phyloP scores from a whole-genome alignment of 2,797 vertebrate genomes.

The Acanthornis magna region DNA sequence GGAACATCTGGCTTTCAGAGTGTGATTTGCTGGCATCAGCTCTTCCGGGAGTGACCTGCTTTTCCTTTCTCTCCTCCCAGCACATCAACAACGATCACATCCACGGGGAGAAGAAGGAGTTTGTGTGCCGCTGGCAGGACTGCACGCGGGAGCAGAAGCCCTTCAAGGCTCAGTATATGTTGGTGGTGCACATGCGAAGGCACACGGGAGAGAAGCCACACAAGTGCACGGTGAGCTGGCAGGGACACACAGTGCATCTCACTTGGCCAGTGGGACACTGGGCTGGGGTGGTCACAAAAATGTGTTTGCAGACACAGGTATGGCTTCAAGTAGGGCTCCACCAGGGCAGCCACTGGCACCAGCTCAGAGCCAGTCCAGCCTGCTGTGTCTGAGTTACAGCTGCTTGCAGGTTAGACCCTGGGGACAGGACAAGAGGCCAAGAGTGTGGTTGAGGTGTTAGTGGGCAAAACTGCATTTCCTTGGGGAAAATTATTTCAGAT shows the following conservation, averaged over 20 bases:
- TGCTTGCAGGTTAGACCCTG: background rate
- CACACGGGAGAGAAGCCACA: slow-evolving; percentile 98
- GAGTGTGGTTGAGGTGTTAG: background rate
- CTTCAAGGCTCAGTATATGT: slow-evolving; percentile 99
- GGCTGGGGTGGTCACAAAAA: background rate
- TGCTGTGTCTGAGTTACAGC: background rate
- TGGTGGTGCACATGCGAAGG: slow-evolving; percentile 97
- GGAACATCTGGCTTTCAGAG: background rate
- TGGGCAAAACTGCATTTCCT: background rate
- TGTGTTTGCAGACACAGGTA: background rate
- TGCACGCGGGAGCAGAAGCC: slow-evolving; percentile 97
- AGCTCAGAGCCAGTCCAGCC: background rate
- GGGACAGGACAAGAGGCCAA: background rate
- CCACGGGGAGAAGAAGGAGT: slow-evolving; percentile 98
- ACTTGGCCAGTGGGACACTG: background rate
- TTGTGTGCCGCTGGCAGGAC: slow-evolving; percentile 97
- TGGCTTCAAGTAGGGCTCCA: background rate
- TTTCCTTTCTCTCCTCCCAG: slow-evolving; percentile 70
- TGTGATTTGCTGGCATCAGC: background rate
- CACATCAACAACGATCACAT: slow-evolving; percentile 99
- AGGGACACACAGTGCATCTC: background rate
- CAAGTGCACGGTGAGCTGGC: slow-evolving; percentile 90
- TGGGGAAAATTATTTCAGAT: background rate
- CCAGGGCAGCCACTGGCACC: background rate
- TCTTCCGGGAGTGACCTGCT: slow-evolving; percentile 5